Conservation (phyloP, 2,888 invertebrate species). For the Cataglyphis altisquamis region DNA sequence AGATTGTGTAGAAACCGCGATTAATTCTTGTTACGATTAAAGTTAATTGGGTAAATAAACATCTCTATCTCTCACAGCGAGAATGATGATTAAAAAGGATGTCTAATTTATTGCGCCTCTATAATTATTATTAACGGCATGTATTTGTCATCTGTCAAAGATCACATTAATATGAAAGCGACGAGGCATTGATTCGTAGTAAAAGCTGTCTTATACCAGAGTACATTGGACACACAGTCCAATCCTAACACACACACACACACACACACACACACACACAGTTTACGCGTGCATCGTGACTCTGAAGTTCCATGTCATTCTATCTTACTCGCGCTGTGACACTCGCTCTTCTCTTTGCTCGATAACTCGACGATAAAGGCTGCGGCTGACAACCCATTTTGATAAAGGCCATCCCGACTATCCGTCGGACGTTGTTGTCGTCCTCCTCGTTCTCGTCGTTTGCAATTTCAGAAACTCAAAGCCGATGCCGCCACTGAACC, state of each 20-base stretch:
- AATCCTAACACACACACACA: background rate
- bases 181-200: slow-evolving; percentile 39
- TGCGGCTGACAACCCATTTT: slow-evolving; percentile 83
- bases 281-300: background rate
- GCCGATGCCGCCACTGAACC: slow-evolving; percentile 55
- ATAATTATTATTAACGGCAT: slow-evolving; percentile 13
- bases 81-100: background rate
- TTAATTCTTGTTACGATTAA: background rate
- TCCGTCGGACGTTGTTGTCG: slow-evolving; percentile 67
- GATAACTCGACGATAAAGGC: slow-evolving; percentile 80
- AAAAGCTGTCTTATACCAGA: slow-evolving; percentile 50
- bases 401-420: slow-evolving; percentile 77
- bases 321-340: slow-evolving; percentile 37
- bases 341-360: slow-evolving; percentile 58
- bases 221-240: background rate
- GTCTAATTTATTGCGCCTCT: background rate
- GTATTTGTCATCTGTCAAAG: background rate
- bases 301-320: slow-evolving; percentile 20
- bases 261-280: background rate
- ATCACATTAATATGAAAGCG: background rate
- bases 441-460: slow-evolving; percentile 68
- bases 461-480: slow-evolving; percentile 78
- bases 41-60: slow-evolving; percentile 6
- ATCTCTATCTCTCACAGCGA: background rate
- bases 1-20: background rate